A percentile compares a stretch with the other conserved stretches of the same genome.
These are phyloP conservation scores for Bombus superbus DNA, from an alignment of 1,140 invertebrate species.

Conservation along the genomic window DNA sequence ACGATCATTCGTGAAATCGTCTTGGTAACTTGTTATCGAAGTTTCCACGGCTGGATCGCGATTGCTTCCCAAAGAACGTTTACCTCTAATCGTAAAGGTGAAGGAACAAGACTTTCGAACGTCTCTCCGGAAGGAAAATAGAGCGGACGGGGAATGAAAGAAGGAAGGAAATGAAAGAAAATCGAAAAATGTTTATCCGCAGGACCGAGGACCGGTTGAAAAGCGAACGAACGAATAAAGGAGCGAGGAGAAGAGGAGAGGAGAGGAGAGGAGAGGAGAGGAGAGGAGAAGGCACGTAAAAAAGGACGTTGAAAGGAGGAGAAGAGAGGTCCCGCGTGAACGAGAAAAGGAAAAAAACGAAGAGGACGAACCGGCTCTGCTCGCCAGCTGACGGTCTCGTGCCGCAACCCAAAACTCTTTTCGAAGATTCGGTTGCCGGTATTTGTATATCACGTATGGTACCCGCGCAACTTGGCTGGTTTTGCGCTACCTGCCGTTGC, in stretches of 20 bases:
- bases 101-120: neutral
- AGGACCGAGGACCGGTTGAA: neutral
- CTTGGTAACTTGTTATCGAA: too few species aligned
- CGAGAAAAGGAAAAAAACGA: slow-evolving; percentile 14
- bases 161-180: neutral
- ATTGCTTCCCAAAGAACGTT: too few species aligned
- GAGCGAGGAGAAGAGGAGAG: neutral
- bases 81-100: too few species aligned
- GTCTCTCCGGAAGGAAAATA: neutral
- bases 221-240: neutral
- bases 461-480: neutral
- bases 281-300: too few species aligned
- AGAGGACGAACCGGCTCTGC: slow-evolving; percentile 56
- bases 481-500: neutral
- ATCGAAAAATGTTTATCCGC: neutral
- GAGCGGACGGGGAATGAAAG: neutral
- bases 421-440: slow-evolving; percentile 69
- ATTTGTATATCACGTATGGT: slow-evolving; percentile 66
- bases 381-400: slow-evolving; percentile 76
- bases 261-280: neutral
- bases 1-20: too few species aligned
- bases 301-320: neutral
- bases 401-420: slow-evolving; percentile 70
- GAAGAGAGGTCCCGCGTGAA: slow-evolving; percentile 6
- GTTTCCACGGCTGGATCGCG: too few species aligned